Evolutionary conservation across 1,140 invertebrate genomes (phyloP), one percentile per base, ranked within the genome.

Genomic region (Delia radicum): DNA sequence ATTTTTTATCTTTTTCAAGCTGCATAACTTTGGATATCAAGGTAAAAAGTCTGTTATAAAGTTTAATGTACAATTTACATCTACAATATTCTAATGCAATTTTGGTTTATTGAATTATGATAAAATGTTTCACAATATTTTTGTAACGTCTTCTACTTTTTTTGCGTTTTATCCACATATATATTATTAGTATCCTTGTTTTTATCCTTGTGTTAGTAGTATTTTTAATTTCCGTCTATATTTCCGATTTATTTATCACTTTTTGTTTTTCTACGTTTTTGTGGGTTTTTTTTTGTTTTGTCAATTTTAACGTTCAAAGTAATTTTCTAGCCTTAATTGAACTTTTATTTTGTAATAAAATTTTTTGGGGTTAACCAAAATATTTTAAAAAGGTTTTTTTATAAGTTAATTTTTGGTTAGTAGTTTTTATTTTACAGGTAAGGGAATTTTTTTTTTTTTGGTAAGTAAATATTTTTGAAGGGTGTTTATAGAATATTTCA

Each of bases 191-290:
- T 69, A 33, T 69, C 65, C 65, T 69, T 31, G 65, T 69, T 69
- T 33, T 55, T 55, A 18, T 55, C 18, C 0, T 21, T 21, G 33
- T 21, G 61, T 33, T 67, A 33, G n/a, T 27, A 73, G 69, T 63
- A 33, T 75, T 77, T 77, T 77, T 77, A 77, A 77, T 77, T 77
- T 77, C 76, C 76, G 69, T 75, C 61, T 31, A 77, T 77, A 77
- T 77, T 77, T 77, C 76, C 76, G 74, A 75, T 77, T 77, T 72
- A 21, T 42, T 31, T 48, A 62, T 72, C 31, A 26, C 28, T 61
- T 42, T 74, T 18, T 31, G 73, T 31, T 63, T 46, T 74, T 61
- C 29, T 48, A 12, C 8, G 48, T 75, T 67, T 75, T 67, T 55
- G 6, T 21, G 18, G n/a, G 2, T 42, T 65, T 2, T 74, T 71